phyloP scores from a whole-genome alignment of 2,797 vertebrate species.

The Alectoris magna region DNA sequence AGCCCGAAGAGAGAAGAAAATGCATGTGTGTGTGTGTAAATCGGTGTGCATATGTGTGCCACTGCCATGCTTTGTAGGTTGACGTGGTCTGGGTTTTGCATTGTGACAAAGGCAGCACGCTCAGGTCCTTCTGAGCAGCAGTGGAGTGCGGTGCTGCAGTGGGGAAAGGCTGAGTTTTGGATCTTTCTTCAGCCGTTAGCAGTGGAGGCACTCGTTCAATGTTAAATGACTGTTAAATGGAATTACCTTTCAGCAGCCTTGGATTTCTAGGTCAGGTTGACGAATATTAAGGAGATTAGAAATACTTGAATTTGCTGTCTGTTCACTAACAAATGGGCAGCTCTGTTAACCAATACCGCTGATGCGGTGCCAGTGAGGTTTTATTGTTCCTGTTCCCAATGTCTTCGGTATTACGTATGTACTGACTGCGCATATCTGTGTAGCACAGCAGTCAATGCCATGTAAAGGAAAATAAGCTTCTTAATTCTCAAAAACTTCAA shows the following conservation, averaged over 20 bases:
- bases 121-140: not conserved
- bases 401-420: too few species aligned
- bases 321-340: not conserved
- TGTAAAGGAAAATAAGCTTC: not conserved
- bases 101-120: not conserved
- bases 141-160: not conserved
- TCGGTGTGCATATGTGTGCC: too few species aligned
- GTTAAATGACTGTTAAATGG: not conserved
- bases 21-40: not conserved
- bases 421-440: rapidly evolving
- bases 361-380: not conserved
- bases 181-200: not conserved
- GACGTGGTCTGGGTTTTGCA: not conserved
- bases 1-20: not conserved
- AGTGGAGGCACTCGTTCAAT: not conserved
- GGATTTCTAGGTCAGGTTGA: conserved; percentile 26
- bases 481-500: not conserved
- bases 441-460: not conserved
- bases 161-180: not conserved
- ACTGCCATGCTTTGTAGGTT: not conserved
- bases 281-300: conserved; percentile 39
- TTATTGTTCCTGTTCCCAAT: not conserved
- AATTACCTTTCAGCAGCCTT: conserved; percentile 7
- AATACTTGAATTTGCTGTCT: conserved; percentile 4
- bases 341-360: not conserved